Percentiles rank a stretch among this genome's conserved stretches.
Evolutionary conservation across 2,797 vertebrate species (phyloP).

Genomic region (Diceros bicornis): DNA sequence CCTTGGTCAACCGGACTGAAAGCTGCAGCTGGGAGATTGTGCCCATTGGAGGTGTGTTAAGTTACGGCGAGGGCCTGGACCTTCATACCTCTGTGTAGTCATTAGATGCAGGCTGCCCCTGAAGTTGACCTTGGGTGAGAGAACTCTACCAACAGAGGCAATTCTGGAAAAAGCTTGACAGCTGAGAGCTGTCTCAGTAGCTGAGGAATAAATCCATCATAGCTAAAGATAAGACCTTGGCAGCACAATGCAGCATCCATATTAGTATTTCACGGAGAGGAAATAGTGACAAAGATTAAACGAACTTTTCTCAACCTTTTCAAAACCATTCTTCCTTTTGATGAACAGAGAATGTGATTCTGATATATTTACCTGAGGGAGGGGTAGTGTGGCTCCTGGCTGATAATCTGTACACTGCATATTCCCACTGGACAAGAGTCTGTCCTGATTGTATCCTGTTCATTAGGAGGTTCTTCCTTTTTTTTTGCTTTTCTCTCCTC

Average conservation of each 20-base stretch:
- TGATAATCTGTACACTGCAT: neutral
- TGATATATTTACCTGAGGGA: neutral
- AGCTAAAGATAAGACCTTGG: slow-evolving; percentile 16
- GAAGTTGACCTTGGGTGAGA: neutral
- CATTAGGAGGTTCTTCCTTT: neutral
- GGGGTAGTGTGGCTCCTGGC: neutral
- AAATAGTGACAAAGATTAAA: neutral
- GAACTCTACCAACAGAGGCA: neutral
- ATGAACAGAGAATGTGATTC: slow-evolving; percentile 21
- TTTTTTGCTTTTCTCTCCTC: neutral
- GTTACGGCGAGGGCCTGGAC: neutral
- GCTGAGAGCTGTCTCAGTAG: neutral
- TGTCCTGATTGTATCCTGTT: neutral
- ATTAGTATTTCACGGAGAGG: neutral
- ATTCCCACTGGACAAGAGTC: neutral
- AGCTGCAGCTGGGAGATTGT: neutral
- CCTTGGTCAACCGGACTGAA: neutral
- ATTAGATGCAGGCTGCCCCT: neutral
- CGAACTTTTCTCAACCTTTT: neutral
- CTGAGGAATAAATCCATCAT: slow-evolving; percentile 1
- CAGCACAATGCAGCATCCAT: neutral
- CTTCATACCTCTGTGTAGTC: neutral
- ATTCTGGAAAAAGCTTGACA: slow-evolving; percentile 50
- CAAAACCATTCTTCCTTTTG: neutral
- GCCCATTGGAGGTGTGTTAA: neutral